These are phyloP conservation scores for Dromiciops gliroides DNA, from an alignment of 2,113 vertebrate genomes.

Conservation along the genomic window DNA sequence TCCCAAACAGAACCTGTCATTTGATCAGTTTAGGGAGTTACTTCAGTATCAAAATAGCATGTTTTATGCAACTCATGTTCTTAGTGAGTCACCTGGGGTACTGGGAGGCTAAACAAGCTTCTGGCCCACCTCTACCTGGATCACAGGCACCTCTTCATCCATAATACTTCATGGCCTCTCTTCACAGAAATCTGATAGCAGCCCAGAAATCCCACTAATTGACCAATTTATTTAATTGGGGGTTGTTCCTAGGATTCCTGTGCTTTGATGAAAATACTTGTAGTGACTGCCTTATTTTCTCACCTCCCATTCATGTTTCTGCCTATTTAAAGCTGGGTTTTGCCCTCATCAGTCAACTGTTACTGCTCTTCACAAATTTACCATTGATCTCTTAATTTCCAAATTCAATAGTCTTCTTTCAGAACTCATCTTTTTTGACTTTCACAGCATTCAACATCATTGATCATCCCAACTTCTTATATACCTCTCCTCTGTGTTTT, in stretches of 20 bases:
- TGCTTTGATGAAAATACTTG: neutral
- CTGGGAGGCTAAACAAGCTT: neutral
- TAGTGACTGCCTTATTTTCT: neutral
- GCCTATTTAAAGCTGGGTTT: neutral
- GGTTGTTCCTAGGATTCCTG: neutral
- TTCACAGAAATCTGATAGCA: neutral
- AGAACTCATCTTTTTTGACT: neutral
- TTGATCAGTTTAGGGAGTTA: neutral
- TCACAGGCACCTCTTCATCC: neutral
- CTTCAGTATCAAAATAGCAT: neutral
- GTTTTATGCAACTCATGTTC: neutral
- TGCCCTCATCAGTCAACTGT: neutral
- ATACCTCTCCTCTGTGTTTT: neutral
- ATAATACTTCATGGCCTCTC: neutral
- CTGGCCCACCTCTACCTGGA: neutral
- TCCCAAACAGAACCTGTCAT: neutral
- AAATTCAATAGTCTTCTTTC: neutral
- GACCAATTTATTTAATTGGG: neutral
- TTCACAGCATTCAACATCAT: neutral
- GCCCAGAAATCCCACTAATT: neutral
- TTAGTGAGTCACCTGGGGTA: neutral
- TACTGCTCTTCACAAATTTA: neutral
- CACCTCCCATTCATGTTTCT: neutral
- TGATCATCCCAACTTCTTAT: neutral
- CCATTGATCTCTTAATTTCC: neutral